Evolutionary conservation across 1,140 invertebrate species (phyloP).

Genomic region (Drosophila parvula): DNA sequence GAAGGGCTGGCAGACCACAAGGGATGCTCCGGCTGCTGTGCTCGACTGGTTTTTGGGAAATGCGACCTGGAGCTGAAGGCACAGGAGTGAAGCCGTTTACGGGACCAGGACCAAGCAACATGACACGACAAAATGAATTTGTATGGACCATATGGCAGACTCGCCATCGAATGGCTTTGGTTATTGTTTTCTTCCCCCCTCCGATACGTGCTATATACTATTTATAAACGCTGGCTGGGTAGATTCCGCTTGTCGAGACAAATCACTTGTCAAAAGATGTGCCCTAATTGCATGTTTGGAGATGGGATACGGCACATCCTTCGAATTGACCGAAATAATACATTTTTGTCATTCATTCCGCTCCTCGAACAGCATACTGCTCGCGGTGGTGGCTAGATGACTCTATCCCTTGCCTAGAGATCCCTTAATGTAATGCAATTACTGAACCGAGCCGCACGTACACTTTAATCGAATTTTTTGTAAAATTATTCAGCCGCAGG

Average conservation of each 20-base stretch:
- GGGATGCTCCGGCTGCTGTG: conserved; percentile 62
- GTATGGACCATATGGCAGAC: conserved; percentile 69
- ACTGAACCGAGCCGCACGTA: conserved; percentile 37
- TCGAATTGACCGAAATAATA: conserved; percentile 1
- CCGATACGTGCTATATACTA: conserved; percentile 17
- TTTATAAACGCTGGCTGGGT: conserved; percentile 38
- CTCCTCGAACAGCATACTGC: conserved; percentile 16
- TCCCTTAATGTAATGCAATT: conserved; percentile 72
- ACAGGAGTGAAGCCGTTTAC: conserved; percentile 14
- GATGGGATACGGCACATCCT: conserved; percentile 13
- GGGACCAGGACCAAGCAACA: conserved; percentile 49
- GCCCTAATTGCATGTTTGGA: conserved; percentile 59
- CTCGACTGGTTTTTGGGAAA: conserved; percentile 34
- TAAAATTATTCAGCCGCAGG: conserved; percentile 61
- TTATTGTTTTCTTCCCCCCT: conserved; percentile 49
- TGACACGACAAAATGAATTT: conserved; percentile 62
- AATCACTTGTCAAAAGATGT: conserved; percentile 55
- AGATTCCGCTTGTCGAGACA: conserved; percentile 8
- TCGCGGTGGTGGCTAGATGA: not conserved
- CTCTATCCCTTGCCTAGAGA: conserved; percentile 14
- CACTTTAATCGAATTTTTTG: conserved; percentile 73
- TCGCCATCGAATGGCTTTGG: conserved; percentile 37
- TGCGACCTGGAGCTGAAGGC: not conserved
- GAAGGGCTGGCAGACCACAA: conserved; percentile 30
- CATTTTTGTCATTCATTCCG: conserved; percentile 27